phyloP scores from a whole-genome alignment of 2,113 vertebrate genomes.

The Neogobius melanostomus region DNA sequence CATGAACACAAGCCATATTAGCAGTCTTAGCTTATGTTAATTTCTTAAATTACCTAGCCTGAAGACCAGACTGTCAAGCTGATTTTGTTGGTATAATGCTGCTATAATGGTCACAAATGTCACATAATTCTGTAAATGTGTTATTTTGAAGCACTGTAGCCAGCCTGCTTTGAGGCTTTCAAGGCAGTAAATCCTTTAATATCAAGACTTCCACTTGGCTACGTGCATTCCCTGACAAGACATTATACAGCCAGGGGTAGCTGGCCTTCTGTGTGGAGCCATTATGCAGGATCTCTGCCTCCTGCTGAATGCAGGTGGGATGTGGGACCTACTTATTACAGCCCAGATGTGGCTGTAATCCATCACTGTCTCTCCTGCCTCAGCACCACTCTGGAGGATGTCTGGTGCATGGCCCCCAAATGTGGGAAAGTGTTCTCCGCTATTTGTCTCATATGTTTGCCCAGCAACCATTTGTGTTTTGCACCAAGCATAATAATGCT shows the following conservation, averaged over 20 bases:
- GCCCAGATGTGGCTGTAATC: constrained; percentile 73
- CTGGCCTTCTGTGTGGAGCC: constrained; percentile 65
- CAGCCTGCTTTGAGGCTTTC: constrained; percentile 35
- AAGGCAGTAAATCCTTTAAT: constrained; percentile 58
- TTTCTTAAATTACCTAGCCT: not conserved
- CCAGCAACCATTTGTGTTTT: constrained; percentile 11
- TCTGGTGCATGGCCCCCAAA: constrained; percentile 53
- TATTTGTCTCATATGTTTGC: constrained; percentile 9
- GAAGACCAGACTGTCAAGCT: not conserved
- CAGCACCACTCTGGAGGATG: constrained; percentile 66
- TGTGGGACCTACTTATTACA: constrained; percentile 76
- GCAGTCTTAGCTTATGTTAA: not conserved
- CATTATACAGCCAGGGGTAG: constrained; percentile 60
- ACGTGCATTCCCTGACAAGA: constrained; percentile 60
- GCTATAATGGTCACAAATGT: constrained; percentile 8
- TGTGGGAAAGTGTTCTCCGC: constrained; percentile 24
- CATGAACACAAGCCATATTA: not conserved
- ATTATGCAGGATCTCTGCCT: constrained; percentile 68
- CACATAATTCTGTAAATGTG: not conserved
- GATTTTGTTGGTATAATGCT: not conserved
- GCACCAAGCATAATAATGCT: not conserved
- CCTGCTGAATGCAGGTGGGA: constrained; percentile 73
- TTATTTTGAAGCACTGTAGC: constrained; percentile 5
- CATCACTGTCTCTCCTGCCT: constrained; percentile 70
- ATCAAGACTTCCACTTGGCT: constrained; percentile 45